Base-by-base conservation (phyloP, 2,797 vertebrate genomes). In the Eleutherodactylus coqui region DNA sequence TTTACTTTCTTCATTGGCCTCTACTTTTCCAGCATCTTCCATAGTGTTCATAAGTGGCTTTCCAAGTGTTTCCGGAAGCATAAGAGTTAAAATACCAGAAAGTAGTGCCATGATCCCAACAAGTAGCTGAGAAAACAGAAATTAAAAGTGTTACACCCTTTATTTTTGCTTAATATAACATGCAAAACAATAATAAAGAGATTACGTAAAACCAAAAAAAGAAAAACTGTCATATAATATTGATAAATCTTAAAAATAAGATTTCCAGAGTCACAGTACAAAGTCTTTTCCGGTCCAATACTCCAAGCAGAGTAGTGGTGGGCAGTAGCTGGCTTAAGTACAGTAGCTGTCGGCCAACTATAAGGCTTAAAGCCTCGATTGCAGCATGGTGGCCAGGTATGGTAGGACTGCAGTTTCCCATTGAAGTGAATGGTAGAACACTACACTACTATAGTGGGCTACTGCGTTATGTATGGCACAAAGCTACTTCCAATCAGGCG, bases 61-160 rank as follows among this genome's bases (percentile, higher is more conserved):
- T 83, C 96, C 95, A 17, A 96, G 92, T 14, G 97, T 99, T 93
- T 99, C 97, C 0, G 97, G 97, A 87, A 98, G 94, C 89, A 94
- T 88, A 88, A 96, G 43, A 0, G 96, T 95, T 90, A 98, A 90
- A 80, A 97, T 64, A 85, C 96, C 97, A 45, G 96, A 94, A 79
- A 96, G 75, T 64, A 98, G 95, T 19, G 97, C 94, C 93, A 98
- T 93, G 89, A 96, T 93, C 88, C 96, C 97, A 86, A 98, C 95
- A 29, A 97, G 85, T 82, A 94, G 62, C 94, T 94, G 47, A 8
- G 75, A 88, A 32, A 72, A 79, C 13, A 75, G 0, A 79, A 43
- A 79, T 27, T 0, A 47, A 76, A 34, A 75, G 11, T 43, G 60
- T 81, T 51, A 45, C 4, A 38, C 0, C 51, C 5, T 3, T 82